A percentile compares a stretch with the other conserved stretches of the same genome.
Conservation (phyloP, 2,888 invertebrate species). For the Strigamia transsilvanica region DNA sequence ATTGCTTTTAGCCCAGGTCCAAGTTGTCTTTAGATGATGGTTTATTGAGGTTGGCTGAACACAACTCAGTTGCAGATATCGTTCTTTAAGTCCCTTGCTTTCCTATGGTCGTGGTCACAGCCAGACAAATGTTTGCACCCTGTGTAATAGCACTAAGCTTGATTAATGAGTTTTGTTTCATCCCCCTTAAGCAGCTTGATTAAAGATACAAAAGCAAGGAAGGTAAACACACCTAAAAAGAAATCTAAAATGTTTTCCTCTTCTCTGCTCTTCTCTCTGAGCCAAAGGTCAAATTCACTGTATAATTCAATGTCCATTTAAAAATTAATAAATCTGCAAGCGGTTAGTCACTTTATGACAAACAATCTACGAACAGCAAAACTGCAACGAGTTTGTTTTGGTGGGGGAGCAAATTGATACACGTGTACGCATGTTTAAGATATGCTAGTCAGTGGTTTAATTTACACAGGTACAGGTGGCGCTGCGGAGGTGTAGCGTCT, state of each 20-base stretch:
- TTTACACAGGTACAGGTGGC: no score
- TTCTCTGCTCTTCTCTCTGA: not conserved
- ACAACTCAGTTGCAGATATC: slow-evolving; percentile 37
- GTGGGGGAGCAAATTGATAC: no score
- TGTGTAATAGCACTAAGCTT: not conserved
- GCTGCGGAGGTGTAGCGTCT: no score
- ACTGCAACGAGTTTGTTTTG: no score
- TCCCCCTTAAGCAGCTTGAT: slow-evolving; percentile 1
- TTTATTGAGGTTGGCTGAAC: slow-evolving; percentile 38
- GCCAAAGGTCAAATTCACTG: no score
- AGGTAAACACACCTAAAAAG: not conserved
- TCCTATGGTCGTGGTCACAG: slow-evolving; percentile 23
- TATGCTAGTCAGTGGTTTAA: no score
- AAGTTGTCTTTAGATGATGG: slow-evolving; percentile 23
- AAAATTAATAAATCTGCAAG: no score
- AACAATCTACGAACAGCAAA: no score
- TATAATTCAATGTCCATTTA: no score
- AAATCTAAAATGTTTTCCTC: not conserved
- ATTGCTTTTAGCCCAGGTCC: not conserved
- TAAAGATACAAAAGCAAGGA: slow-evolving; percentile 14
- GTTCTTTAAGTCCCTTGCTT: slow-evolving; percentile 24
- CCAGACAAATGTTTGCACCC: slow-evolving; percentile 34
- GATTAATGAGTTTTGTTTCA: not conserved
- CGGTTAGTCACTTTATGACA: no score
- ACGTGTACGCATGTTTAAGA: no score